Evolutionary conservation across 2,113 vertebrate species (phyloP).

Genomic region (Strigops habroptila): DNA sequence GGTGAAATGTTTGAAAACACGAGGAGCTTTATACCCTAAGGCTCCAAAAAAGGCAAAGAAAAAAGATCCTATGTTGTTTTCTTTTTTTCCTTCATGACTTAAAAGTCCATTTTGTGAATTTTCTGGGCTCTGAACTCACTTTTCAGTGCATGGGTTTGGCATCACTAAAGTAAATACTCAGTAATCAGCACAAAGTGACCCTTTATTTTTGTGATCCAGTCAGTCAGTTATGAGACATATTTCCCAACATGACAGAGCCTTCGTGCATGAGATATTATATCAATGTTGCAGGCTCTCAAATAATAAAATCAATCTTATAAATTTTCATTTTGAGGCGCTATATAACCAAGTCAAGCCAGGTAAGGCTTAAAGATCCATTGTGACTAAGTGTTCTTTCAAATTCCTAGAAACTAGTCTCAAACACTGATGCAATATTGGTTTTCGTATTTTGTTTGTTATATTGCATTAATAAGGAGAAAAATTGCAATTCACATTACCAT

Average conservation of each 20-base stretch:
- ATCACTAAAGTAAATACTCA: neutral
- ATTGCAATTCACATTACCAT: neutral
- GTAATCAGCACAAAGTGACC: neutral
- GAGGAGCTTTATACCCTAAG: neutral
- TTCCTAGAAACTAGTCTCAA: neutral
- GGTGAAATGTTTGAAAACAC: neutral
- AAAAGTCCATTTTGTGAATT: neutral
- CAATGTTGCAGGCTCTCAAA: neutral
- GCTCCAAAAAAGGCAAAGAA: neutral
- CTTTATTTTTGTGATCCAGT: neutral
- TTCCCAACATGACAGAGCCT: neutral
- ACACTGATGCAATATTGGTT: neutral
- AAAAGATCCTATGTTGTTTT: neutral
- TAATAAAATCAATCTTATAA: neutral
- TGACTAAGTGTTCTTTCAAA: neutral
- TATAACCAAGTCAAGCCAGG: neutral
- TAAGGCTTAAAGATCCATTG: neutral
- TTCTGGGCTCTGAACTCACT: neutral
- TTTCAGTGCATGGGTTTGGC: neutral
- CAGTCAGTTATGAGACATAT: neutral
- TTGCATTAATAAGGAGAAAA: neutral
- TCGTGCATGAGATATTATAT: neutral
- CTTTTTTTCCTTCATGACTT: neutral
- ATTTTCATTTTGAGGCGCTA: neutral
- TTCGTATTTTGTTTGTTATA: neutral